Conservation (phyloP, 2,113 vertebrate genomes). For the Talpa occidentalis region DNA sequence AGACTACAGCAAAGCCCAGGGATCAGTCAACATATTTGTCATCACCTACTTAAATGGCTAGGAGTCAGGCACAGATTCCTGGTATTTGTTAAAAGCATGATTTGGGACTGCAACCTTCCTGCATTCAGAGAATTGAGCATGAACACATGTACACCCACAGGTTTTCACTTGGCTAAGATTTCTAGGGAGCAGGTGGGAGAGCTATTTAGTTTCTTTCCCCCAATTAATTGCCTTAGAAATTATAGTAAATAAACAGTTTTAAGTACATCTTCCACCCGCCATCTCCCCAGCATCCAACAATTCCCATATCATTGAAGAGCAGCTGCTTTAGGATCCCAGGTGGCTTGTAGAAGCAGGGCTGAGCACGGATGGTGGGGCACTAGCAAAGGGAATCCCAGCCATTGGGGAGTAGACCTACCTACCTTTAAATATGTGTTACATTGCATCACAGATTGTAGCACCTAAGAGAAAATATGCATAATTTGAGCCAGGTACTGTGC, state of each 20-base stretch:
- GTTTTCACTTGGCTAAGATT: slow-evolving; percentile 37
- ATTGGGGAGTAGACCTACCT: not conserved
- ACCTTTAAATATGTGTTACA: not conserved
- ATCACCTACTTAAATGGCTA: slow-evolving; percentile 16
- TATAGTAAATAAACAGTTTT: slow-evolving; percentile 67
- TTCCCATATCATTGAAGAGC: slow-evolving; percentile 36
- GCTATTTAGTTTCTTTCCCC: slow-evolving; percentile 39
- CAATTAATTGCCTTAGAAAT: slow-evolving; percentile 66
- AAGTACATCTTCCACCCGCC: slow-evolving; percentile 17
- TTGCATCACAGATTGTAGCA: not conserved
- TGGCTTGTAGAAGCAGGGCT: not conserved
- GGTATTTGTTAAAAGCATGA: not conserved
- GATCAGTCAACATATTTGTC: slow-evolving; percentile 50
- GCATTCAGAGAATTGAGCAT: slow-evolving; percentile 1
- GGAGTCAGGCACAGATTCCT: slow-evolving; percentile 32
- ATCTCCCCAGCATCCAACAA: not conserved
- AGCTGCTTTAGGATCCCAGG: slow-evolving; percentile 58
- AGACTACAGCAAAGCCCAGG: slow-evolving; percentile 51
- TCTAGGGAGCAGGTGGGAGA: slow-evolving; percentile 60
- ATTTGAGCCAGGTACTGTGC: not conserved
- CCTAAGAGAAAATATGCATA: not conserved
- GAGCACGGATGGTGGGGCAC: not conserved
- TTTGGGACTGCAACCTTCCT: not conserved
- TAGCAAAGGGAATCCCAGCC: not conserved
- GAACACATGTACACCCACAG: not conserved